Conservation (phyloP, 1,140 invertebrate genomes). For the Orussus abietinus region DNA sequence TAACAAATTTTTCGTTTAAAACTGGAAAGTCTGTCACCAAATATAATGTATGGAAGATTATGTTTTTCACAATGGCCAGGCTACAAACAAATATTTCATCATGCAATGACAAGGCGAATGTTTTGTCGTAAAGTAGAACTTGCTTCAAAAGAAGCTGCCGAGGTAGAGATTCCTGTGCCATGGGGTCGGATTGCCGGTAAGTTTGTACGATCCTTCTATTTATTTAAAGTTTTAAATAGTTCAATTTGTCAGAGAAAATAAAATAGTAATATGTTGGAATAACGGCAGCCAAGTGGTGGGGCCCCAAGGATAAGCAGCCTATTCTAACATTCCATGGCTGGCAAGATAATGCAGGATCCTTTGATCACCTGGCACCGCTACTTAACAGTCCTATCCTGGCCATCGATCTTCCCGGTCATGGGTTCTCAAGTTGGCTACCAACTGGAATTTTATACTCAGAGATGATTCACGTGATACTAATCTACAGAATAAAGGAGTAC, state of each 20-base stretch:
- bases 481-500: conserved; percentile 59
- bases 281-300: conserved; percentile 62
- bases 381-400: conserved; percentile 62
- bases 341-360: conserved; percentile 71
- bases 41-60: too few species aligned
- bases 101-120: too few species aligned
- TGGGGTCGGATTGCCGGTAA: conserved; percentile 64
- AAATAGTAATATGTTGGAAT: conserved; percentile 3
- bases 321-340: conserved; percentile 72
- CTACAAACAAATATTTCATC: too few species aligned
- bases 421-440: conserved; percentile 64
- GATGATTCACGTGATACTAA: conserved; percentile 54
- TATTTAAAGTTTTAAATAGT: conserved; percentile 1
- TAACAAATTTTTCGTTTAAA: too few species aligned
- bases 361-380: conserved; percentile 64
- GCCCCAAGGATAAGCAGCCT: conserved; percentile 58
- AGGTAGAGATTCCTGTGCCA: conserved; percentile 62
- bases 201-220: conserved; percentile 1
- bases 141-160: conserved; percentile 35
- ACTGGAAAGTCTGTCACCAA: too few species aligned
- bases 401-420: conserved; percentile 72
- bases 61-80: too few species aligned
- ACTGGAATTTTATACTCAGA: conserved; percentile 60
- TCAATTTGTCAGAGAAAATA: neutral
- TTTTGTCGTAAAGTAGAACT: too few species aligned